Percentiles rank a stretch among this genome's conserved stretches.
Evolutionary conservation across 2,113 vertebrate species (phyloP).

Genomic region (Atlantisia rogersi): DNA sequence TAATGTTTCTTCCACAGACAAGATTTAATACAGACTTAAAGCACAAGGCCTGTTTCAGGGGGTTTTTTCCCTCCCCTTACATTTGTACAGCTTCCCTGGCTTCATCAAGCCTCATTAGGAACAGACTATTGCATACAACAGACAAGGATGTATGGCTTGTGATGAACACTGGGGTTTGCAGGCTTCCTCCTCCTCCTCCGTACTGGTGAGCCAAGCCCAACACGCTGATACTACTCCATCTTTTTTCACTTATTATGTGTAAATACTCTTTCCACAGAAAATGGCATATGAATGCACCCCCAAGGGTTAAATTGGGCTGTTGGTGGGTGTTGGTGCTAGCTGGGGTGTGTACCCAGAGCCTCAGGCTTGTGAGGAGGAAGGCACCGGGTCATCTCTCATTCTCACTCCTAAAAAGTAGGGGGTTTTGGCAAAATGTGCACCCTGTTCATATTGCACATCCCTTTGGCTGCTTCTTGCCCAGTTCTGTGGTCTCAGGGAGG

Average conservation of each 20-base stretch:
- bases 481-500: not conserved
- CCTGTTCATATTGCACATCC: fast-evolving
- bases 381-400: fast-evolving
- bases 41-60: not conserved
- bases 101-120: slow-evolving; percentile 7
- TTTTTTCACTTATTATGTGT: not conserved
- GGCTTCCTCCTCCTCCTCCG: not conserved
- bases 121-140: not conserved
- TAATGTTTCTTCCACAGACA: not conserved
- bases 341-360: not conserved
- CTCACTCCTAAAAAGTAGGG: not conserved
- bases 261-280: not conserved
- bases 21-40: not conserved
- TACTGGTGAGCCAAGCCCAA: not conserved
- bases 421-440: fast-evolving
- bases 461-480: not conserved
- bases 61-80: not conserved
- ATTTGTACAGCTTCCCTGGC: not conserved
- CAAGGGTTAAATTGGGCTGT: not conserved
- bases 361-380: not conserved
- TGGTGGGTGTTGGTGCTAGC: not conserved
- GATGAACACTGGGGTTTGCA: not conserved
- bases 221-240: not conserved
- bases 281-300: fast-evolving
- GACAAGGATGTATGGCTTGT: not conserved